Evolutionary conservation across 2,888 invertebrate species (phyloP).

Genomic region (Zele albiditarsus): DNA sequence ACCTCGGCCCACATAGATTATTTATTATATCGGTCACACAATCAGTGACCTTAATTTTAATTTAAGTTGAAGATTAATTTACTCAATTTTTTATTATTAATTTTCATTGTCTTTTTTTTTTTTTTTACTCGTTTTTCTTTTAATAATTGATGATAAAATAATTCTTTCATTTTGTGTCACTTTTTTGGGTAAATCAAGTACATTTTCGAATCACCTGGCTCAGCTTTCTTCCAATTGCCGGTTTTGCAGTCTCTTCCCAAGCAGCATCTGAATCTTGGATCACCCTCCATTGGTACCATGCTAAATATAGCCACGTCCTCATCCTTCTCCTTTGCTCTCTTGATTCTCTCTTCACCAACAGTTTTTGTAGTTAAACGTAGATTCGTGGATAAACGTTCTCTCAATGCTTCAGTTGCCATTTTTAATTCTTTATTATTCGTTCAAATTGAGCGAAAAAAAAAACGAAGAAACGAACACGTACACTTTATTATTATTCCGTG

Average conservation of each 20-base stretch:
- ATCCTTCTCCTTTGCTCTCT: conserved; percentile 85
- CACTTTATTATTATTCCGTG: conserved; percentile 2
- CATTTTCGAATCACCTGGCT: conserved; percentile 79
- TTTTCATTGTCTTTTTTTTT: not conserved
- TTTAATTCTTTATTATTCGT: conserved; percentile 46
- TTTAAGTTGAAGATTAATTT: not conserved
- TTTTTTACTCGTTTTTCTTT: not conserved
- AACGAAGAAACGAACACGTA: not conserved
- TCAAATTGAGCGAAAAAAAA: not conserved
- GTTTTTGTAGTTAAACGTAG: conserved; percentile 84
- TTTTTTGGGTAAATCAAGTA: not conserved
- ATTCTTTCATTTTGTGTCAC: not conserved
- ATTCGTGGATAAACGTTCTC: conserved; percentile 82
- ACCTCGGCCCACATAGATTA: conserved; percentile 59
- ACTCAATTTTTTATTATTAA: not conserved
- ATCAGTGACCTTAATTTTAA: conserved; percentile 54
- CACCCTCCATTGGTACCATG: conserved; percentile 87
- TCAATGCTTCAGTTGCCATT: conserved; percentile 86
- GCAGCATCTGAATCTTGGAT: conserved; percentile 84
- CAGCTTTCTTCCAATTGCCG: conserved; percentile 84
- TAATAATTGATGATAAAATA: not conserved
- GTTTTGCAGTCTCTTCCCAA: conserved; percentile 83
- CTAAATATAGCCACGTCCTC: conserved; percentile 91
- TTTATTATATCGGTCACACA: conserved; percentile 24
- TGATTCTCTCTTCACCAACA: conserved; percentile 87